Conservation (phyloP, 2,797 vertebrate genomes). For the Trachurus trachurus region DNA sequence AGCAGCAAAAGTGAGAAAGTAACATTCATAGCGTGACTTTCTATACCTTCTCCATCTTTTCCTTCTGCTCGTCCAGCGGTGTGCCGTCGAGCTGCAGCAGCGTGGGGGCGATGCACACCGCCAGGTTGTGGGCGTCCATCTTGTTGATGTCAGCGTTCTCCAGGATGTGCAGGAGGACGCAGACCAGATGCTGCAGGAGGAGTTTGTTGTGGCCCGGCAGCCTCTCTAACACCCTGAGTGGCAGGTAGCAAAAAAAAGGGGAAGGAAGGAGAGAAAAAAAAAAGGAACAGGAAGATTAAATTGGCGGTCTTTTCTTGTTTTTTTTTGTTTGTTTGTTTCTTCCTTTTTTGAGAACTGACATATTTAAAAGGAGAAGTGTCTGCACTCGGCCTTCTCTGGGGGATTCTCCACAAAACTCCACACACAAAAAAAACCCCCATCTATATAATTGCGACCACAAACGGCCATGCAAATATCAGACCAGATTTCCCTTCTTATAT, state of each 20-base stretch:
- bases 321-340: conserved; percentile 40
- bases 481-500: background rate
- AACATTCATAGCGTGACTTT: conserved; percentile 43
- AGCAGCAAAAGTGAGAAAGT: conserved; percentile 49
- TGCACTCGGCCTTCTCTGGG: background rate
- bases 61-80: conserved; percentile 87
- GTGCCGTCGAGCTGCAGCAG: conserved; percentile 85
- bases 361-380: conserved; percentile 57
- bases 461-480: conserved; percentile 20
- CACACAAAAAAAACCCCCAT: conserved; percentile 57
- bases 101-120: conserved; percentile 93
- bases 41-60: conserved; percentile 91
- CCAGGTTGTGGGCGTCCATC: conserved; percentile 94
- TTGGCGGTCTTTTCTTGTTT: conserved; percentile 69
- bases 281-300: conserved; percentile 64
- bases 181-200: conserved; percentile 90
- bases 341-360: conserved; percentile 63
- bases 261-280: background rate
- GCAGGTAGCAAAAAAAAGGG: conserved; percentile 6
- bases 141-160: conserved; percentile 86
- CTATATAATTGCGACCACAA: conserved; percentile 12
- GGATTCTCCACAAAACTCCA: conserved; percentile 48
- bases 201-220: conserved; percentile 89
- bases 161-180: conserved; percentile 90
- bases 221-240: conserved; percentile 86